Conservation (phyloP, 2,888 invertebrate genomes). For the Rhynchonema sp. region DNA sequence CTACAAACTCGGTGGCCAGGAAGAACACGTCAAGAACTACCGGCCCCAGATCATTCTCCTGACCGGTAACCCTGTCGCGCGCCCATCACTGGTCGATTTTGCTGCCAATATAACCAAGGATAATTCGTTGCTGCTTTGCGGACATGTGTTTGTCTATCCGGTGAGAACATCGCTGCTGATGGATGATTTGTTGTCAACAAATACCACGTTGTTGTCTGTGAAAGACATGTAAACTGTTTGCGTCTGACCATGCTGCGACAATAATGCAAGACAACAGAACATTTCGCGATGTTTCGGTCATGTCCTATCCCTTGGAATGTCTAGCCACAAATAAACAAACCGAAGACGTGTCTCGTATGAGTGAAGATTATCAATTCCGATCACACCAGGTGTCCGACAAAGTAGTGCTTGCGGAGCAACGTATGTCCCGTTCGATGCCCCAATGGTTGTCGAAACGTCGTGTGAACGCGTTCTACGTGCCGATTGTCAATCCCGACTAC, state of each 20-base stretch:
- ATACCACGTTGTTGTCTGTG: no score
- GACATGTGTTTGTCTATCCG: constrained; percentile 45
- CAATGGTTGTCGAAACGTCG: constrained; percentile 58
- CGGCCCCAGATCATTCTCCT: constrained; percentile 63
- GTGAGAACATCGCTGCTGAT: no score
- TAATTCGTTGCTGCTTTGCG: constrained; percentile 69
- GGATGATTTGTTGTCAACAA: no score
- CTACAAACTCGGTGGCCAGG: constrained; percentile 60
- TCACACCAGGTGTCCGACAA: constrained; percentile 18
- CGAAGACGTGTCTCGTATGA: no score
- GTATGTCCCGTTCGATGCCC: constrained; percentile 41
- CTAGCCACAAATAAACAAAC: no score
- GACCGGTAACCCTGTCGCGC: constrained; percentile 56
- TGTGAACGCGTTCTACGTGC: constrained; percentile 68
- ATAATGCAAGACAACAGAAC: no score
- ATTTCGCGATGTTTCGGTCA: no score
- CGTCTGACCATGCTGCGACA: no score
- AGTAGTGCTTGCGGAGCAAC: constrained; percentile 14
- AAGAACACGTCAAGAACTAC: constrained; percentile 93
- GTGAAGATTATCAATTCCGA: no score
- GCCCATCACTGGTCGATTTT: constrained; percentile 76
- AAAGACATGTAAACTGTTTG: no score
- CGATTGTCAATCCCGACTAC: constrained; percentile 3
- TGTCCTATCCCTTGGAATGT: no score
- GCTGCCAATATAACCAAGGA: constrained; percentile 73